Conservation (phyloP, 2,888 invertebrate genomes). For the Hecatera dysodea region DNA sequence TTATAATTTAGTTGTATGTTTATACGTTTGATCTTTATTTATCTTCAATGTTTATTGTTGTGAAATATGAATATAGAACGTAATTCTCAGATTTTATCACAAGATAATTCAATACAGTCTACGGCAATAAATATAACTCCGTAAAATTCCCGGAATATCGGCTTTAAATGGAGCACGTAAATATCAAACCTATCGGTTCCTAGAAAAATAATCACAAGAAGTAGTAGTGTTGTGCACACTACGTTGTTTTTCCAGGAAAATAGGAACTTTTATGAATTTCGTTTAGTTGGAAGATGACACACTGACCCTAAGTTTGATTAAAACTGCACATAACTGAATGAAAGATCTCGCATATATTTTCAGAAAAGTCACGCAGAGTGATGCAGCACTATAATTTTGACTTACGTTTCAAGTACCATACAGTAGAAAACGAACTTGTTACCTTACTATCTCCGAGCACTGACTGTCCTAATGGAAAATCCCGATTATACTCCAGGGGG, state of each 20-base stretch:
- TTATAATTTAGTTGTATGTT: not conserved
- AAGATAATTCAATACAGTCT: not conserved
- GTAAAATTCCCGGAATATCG: constrained; percentile 32
- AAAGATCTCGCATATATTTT: not conserved
- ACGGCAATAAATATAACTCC: constrained; percentile 1
- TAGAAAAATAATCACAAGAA: constrained; percentile 46
- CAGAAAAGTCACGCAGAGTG: too few relatives aligned
- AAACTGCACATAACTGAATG: not conserved
- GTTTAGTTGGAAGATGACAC: not conserved
- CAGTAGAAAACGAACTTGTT: not conserved
- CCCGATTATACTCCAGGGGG: not conserved
- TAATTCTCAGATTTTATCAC: not conserved
- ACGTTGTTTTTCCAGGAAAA: constrained; percentile 18
- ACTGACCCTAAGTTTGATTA: constrained; percentile 1
- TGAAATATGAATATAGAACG: not conserved
- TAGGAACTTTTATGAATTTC: constrained; percentile 22
- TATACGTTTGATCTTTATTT: not conserved
- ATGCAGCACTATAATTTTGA: not conserved
- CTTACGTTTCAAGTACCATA: not conserved
- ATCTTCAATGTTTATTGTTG: not conserved
- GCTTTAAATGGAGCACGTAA: constrained; percentile 14
- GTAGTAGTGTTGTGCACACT: constrained; percentile 2
- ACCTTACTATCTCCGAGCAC: not conserved
- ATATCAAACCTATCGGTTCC: constrained; percentile 28
- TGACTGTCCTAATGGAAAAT: not conserved